Evolutionary conservation across 2,888 invertebrate genomes (phyloP), one percentile per base, ranked within the genome.

Genomic region (Latrodectus elegans): DNA sequence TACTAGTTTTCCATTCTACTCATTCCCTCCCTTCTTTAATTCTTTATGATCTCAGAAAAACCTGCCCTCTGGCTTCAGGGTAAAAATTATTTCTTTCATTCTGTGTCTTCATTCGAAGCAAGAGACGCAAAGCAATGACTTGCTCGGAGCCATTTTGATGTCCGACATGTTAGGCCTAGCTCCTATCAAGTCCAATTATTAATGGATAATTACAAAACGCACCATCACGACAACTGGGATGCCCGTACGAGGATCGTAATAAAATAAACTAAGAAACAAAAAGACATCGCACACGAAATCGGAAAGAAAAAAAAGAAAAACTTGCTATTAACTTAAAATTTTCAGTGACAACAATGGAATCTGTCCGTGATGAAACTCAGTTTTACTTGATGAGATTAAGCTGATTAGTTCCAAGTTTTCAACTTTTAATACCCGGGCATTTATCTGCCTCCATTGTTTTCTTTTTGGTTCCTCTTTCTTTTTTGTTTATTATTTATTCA

Each of bases 151-250:
- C 55, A 55, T 11, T 52, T 10, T 73, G 15, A 11, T 10, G 51
- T 64, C 78, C 70, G 76, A 76, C 81, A 82, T 87, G 72, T 81
- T 77, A 75, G 81, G 67, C 86, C 77, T 15, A 60, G 76, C 73
- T 73, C 51, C 67, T 60, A n/a, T 53, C 75, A n/a, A 71, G 70
- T 10, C 74, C 83, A 88, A 83, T 88, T 88, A 88, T 83, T 70
- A 74, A 73, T 78, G 74, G 68, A 64, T 88, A 88, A 88, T 88
- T 88, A 78, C 87, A 65, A 78, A 83, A 88, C 65, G 68, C 74
- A 26, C 64, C 70, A 49, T 74, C 78, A 68, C 49, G 73, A 68
- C 73, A 79, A 79, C 17, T 49, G 74, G 68, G 38, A 15, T 14
- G 71, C 38, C 17, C 26, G 53, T 60, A 71, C 49, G 71, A 71